phyloP scores from a whole-genome alignment of 2,797 vertebrate species.

The Eutrigla gurnardus region DNA sequence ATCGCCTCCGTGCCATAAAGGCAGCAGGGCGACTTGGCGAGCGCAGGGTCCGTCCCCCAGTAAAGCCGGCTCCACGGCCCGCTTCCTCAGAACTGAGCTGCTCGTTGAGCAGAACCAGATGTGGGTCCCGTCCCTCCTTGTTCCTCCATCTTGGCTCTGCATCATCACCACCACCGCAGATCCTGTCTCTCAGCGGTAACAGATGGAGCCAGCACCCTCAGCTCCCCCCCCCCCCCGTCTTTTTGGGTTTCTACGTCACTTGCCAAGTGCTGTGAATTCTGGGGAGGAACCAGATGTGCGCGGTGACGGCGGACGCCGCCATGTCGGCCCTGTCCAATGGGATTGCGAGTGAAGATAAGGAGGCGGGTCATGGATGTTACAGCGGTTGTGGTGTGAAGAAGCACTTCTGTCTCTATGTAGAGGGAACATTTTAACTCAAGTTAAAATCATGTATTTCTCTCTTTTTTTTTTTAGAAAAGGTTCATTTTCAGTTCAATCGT shows the following conservation, averaged over 20 bases:
- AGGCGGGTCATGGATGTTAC: conserved; percentile 12
- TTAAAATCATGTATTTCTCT: not conserved
- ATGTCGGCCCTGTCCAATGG: conserved; percentile 30
- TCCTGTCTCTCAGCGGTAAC: conserved; percentile 72
- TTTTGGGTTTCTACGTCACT: conserved; percentile 52
- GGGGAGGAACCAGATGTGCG: conserved; percentile 62
- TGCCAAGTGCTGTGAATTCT: conserved; percentile 35
- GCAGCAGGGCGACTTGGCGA: conserved; percentile 74
- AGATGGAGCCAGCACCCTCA: conserved; percentile 61
- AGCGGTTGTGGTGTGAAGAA: not conserved
- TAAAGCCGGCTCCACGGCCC: conserved; percentile 64
- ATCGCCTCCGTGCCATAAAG: conserved; percentile 67
- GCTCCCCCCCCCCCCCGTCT: conserved; percentile 55
- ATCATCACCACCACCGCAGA: conserved; percentile 71
- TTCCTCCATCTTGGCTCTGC: conserved; percentile 77
- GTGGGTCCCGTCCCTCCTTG: conserved; percentile 66
- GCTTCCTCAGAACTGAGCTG: conserved; percentile 59
- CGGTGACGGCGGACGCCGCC: conserved; percentile 32
- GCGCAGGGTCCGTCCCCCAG: conserved; percentile 55
- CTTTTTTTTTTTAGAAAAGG: conserved; percentile 11
- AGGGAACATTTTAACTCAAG: not conserved
- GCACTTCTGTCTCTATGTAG: not conserved
- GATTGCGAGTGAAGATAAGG: conserved; percentile 15
- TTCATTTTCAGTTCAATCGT: conserved; percentile 32
- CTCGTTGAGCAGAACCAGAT: conserved; percentile 79